These are phyloP conservation scores for Operophtera brumata DNA, from an alignment of 2,888 invertebrate genomes.

Conservation along the genomic window DNA sequence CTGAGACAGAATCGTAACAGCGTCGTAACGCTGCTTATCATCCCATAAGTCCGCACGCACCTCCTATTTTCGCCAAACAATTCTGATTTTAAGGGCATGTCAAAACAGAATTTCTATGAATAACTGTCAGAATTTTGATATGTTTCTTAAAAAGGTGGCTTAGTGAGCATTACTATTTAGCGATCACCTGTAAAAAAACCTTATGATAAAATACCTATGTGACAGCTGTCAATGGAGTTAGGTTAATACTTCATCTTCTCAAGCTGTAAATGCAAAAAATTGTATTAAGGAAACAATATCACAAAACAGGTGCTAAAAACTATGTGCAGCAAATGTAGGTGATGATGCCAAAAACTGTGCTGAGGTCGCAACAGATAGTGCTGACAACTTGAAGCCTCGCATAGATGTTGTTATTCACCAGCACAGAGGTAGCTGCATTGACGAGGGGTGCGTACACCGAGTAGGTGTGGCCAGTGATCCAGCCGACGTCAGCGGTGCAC, in stretches of 20 bases:
- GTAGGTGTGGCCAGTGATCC: conserved; percentile 97
- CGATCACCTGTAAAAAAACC: no score
- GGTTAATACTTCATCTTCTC: not conserved
- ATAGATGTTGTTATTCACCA: conserved; percentile 81
- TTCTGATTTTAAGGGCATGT: no score
- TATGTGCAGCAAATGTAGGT: conserved; percentile 4
- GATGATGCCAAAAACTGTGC: conserved; percentile 11
- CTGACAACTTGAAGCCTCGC: conserved; percentile 10
- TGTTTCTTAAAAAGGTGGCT: no score
- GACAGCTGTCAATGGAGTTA: no score
- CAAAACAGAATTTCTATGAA: no score
- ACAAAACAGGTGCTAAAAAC: conserved; percentile 3
- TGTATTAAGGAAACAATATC: not conserved
- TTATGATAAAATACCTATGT: no score
- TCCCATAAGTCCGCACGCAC: not conserved
- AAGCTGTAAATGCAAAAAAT: conserved; percentile 16
- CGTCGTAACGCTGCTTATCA: not conserved
- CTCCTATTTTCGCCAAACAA: not conserved
- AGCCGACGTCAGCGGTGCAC: conserved; percentile 98
- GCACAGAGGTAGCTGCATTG: conserved; percentile 95
- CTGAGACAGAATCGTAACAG: not conserved
- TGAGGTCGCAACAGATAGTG: conserved; percentile 1
- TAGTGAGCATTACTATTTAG: no score
- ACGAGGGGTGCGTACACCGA: conserved; percentile 97
- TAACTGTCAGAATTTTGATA: no score